Evolutionary conservation across 2,888 invertebrate genomes (phyloP).

Genomic region (Spodoptera exigua): DNA sequence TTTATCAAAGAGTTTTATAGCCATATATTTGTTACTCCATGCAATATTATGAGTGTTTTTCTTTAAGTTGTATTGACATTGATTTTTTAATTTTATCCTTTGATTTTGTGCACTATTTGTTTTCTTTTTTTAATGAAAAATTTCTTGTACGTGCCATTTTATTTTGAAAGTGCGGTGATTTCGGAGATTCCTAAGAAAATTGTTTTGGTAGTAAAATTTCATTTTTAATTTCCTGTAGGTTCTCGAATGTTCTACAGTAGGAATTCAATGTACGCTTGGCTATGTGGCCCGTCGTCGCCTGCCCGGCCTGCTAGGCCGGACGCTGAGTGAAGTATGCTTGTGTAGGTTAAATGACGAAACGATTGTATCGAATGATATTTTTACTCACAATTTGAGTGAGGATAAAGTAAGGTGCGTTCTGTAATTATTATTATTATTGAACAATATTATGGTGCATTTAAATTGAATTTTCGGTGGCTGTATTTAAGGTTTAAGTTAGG

Average conservation of each 20-base stretch:
- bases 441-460: conserved; percentile 21
- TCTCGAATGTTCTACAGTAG: conserved; percentile 86
- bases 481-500: too few relatives aligned
- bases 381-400: conserved; percentile 46
- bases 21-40: conserved; percentile 80
- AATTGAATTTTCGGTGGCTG: neutral
- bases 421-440: neutral
- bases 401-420: conserved; percentile 33
- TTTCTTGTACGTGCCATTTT: conserved; percentile 81
- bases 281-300: conserved; percentile 67
- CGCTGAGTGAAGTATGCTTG: conserved; percentile 48
- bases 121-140: conserved; percentile 62
- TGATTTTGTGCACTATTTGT: conserved; percentile 58
- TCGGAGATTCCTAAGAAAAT: conserved; percentile 74
- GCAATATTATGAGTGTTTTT: conserved; percentile 68
- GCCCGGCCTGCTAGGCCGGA: conserved; percentile 45
- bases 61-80: conserved; percentile 62
- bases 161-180: conserved; percentile 70
- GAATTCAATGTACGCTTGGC: conserved; percentile 86
- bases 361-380: conserved; percentile 22
- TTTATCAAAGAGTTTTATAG: conserved; percentile 79
- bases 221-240: conserved; percentile 77
- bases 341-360: conserved; percentile 37
- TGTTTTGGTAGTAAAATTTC: conserved; percentile 57
- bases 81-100: conserved; percentile 61